Percentiles rank a stretch among this genome's conserved stretches.
These are phyloP conservation scores for Drepana falcataria DNA, from an alignment of 2,888 invertebrate genomes.

Conservation along the genomic window DNA sequence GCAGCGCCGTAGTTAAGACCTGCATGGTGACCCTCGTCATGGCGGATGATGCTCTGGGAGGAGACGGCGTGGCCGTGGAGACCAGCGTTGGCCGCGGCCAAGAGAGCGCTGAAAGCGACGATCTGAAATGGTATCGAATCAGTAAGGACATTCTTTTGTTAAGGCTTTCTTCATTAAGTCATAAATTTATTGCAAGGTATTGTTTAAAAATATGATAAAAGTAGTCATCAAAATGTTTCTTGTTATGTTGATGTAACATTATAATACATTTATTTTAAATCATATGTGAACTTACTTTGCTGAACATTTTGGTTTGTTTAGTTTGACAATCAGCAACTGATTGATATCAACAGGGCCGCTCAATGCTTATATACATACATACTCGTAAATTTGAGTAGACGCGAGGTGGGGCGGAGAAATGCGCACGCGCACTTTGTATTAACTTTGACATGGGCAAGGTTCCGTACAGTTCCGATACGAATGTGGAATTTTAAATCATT, in stretches of 20 bases:
- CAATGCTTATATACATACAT: constrained; percentile 44
- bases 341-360: constrained; percentile 41
- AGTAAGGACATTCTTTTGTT: background rate
- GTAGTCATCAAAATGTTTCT: background rate
- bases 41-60: constrained; percentile 53
- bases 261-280: background rate
- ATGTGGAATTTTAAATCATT: constrained; percentile 4
- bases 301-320: constrained; percentile 45
- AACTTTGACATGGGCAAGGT: constrained; percentile 42
- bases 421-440: constrained; percentile 36
- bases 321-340: constrained; percentile 37
- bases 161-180: background rate
- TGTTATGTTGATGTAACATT: background rate
- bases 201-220: too few species aligned
- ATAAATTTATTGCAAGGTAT: too few species aligned
- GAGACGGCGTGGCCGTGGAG: constrained; percentile 46
- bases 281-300: constrained; percentile 35
- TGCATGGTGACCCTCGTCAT: constrained; percentile 47
- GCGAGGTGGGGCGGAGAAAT: constrained; percentile 44
- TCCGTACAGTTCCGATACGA: constrained; percentile 19
- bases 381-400: constrained; percentile 18
- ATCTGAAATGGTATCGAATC: constrained; percentile 40
- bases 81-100: constrained; percentile 69
- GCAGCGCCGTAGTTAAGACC: constrained; percentile 32
- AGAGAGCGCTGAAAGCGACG: constrained; percentile 52